These are phyloP conservation scores for Plemyria rubiginata DNA, from an alignment of 2,888 invertebrate genomes.

Conservation along the genomic window DNA sequence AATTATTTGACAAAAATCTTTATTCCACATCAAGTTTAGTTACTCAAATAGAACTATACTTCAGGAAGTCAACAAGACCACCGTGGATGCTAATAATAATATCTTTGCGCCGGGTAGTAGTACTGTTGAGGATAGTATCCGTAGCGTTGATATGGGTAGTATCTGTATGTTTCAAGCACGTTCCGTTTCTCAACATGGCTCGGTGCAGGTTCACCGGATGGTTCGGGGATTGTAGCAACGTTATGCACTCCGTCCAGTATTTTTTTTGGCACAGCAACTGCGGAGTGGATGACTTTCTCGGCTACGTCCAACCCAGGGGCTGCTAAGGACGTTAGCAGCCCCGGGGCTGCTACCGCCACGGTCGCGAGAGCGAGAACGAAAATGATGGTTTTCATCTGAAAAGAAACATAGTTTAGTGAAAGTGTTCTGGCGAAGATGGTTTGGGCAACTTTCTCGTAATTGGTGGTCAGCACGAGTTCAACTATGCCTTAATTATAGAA, in stretches of 20 bases:
- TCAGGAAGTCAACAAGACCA: background rate
- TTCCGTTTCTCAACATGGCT: background rate
- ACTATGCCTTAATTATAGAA: too few relatives aligned
- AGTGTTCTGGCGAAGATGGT: too few relatives aligned
- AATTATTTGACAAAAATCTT: background rate
- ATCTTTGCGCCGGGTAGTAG: background rate
- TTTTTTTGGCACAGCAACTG: background rate
- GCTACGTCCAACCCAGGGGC: background rate
- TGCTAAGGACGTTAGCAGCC: too few relatives aligned
- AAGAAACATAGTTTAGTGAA: too few relatives aligned
- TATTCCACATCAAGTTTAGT: background rate
- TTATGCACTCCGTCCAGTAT: background rate
- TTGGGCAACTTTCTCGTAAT: too few relatives aligned
- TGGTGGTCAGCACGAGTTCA: too few relatives aligned
- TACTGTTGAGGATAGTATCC: conserved; percentile 1
- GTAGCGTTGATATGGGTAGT: too few relatives aligned
- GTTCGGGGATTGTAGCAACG: background rate
- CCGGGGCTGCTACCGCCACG: too few relatives aligned
- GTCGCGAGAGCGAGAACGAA: background rate
- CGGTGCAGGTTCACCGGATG: too few relatives aligned
- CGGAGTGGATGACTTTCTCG: too few relatives aligned
- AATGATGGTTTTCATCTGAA: conserved; percentile 7
- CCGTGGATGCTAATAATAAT: background rate
- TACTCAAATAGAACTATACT: too few relatives aligned
- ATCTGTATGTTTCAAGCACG: background rate